Conservation (phyloP, 2,888 invertebrate genomes). For the Drosophila silvestris region DNA sequence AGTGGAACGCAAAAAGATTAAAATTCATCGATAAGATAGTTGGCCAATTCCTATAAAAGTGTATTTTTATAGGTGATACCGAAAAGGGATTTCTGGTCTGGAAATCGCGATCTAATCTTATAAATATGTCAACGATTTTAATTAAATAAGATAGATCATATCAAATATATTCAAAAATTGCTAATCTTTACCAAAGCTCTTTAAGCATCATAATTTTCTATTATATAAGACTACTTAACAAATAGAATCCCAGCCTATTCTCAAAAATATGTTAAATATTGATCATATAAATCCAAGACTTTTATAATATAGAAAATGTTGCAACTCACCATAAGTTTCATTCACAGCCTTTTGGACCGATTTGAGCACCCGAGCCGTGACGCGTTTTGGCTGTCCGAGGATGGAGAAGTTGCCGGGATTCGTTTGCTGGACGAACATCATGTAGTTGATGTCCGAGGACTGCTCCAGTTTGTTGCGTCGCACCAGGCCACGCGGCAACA, state of each 20-base stretch:
- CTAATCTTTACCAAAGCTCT: not conserved
- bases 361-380: constrained; percentile 81
- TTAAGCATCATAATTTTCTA: not conserved
- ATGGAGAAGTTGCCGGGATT: constrained; percentile 85
- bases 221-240: not conserved
- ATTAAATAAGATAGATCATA: not conserved
- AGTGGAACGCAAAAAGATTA: constrained; percentile 47
- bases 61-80: not conserved
- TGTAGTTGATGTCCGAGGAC: constrained; percentile 81
- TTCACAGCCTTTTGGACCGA: constrained; percentile 84
- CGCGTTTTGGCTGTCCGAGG: constrained; percentile 84
- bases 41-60: constrained; percentile 2
- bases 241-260: not conserved
- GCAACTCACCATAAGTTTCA: constrained; percentile 85
- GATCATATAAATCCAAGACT: not conserved
- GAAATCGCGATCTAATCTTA: not conserved
- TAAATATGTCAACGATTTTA: not conserved
- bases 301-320: not conserved
- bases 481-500: constrained; percentile 83
- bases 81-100: not conserved
- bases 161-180: not conserved
- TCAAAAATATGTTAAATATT: not conserved
- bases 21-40: constrained; percentile 39
- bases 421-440: constrained; percentile 85
- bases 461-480: constrained; percentile 84